Evolutionary conservation across 2,797 vertebrate species (phyloP).

Genomic region (Myotis findleyi): DNA sequence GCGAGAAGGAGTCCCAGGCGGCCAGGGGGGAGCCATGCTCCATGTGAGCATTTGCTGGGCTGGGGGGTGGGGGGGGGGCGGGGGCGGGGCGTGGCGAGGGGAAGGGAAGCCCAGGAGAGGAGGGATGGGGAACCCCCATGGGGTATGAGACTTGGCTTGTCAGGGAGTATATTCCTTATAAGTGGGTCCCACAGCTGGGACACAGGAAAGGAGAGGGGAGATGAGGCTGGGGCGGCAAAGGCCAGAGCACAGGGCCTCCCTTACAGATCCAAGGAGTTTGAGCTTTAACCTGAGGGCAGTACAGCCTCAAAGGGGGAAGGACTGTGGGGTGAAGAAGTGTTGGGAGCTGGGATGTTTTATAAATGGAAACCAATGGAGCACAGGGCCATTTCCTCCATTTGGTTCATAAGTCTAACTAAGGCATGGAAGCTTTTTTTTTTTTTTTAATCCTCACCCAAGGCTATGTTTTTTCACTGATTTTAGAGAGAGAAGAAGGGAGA

Average conservation of each 20-base stretch:
- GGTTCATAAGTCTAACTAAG: not conserved
- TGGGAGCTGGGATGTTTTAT: not conserved
- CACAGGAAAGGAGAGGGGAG: not conserved
- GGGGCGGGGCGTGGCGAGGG: no score
- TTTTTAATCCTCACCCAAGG: no score
- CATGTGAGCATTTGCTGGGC: not conserved
- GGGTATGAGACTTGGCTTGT: not conserved
- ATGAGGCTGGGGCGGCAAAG: not conserved
- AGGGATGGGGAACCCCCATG: not conserved
- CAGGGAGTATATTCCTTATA: not conserved
- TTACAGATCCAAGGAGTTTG: not conserved
- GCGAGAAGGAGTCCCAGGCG: not conserved
- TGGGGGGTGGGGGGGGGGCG: rapidly evolving
- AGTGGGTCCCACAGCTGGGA: not conserved
- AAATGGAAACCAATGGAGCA: not conserved
- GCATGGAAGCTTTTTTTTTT: not conserved
- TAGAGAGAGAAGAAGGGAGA: no score
- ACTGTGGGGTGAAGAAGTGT: no score
- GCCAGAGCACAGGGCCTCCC: not conserved
- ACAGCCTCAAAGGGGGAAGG: not conserved
- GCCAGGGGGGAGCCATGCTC: not conserved
- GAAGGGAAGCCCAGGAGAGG: not conserved
- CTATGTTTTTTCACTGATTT: no score
- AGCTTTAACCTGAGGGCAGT: not conserved
- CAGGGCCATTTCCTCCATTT: constrained; percentile 2